Evolutionary conservation across 2,888 invertebrate genomes (phyloP).

Genomic region (Meliscaeva auricollis): DNA sequence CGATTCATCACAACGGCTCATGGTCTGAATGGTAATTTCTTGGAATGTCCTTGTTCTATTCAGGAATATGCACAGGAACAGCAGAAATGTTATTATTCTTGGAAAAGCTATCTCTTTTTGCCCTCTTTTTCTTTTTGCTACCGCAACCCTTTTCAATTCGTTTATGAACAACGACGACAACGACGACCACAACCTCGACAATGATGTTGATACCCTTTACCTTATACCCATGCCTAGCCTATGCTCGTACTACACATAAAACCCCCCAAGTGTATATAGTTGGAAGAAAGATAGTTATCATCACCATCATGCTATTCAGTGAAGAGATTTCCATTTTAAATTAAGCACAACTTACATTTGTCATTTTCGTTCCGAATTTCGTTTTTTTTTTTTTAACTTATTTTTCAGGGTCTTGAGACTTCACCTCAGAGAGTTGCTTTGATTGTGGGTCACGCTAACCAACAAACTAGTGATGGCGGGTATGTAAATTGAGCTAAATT

Average conservation of each 20-base stretch:
- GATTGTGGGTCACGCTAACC: constrained; percentile 20
- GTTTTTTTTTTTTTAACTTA: constrained; percentile 35
- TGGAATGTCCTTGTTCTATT: constrained; percentile 70
- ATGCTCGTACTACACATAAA: not conserved
- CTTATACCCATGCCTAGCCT: not conserved
- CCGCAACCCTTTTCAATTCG: constrained; percentile 57
- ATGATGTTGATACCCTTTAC: constrained; percentile 8
- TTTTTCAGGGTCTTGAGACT: constrained; percentile 12
- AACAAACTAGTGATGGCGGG: constrained; percentile 44
- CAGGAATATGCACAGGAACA: constrained; percentile 57
- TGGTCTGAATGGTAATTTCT: constrained; percentile 75
- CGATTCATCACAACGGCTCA: constrained; percentile 73
- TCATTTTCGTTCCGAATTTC: constrained; percentile 54
- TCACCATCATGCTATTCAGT: constrained; percentile 64
- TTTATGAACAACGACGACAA: constrained; percentile 66
- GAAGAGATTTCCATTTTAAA: constrained; percentile 76
- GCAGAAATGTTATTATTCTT: constrained; percentile 71
- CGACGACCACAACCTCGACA: not conserved
- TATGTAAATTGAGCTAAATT: constrained; percentile 75
- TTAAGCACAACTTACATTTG: constrained; percentile 74
- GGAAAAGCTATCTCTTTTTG: constrained; percentile 25
- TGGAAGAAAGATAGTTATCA: constrained; percentile 68
- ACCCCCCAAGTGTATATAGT: not conserved
- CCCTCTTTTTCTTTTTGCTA: constrained; percentile 9
- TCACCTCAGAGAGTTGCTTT: constrained; percentile 18